Conservation (phyloP, 2,797 vertebrate species). For the Lagocephalus sceleratus region DNA sequence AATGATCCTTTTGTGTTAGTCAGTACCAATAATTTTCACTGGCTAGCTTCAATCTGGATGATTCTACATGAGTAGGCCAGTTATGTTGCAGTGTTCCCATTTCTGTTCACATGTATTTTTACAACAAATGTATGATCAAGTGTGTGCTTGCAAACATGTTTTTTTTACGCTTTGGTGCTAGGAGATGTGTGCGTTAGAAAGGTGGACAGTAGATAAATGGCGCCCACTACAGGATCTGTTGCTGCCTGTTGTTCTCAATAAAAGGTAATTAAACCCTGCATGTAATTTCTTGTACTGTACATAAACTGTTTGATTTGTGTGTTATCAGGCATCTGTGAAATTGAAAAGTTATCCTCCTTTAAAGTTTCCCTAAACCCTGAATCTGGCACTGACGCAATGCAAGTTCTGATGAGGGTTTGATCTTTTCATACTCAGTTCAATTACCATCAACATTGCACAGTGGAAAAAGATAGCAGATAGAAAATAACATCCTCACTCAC, state of each 20-base stretch:
- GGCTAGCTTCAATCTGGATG: too few relatives aligned
- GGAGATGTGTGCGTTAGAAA: conserved; percentile 78
- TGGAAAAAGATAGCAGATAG: conserved; percentile 52
- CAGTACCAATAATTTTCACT: too few relatives aligned
- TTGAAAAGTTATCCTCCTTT: conserved; percentile 50
- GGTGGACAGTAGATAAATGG: conserved; percentile 62
- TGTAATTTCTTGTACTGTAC: conserved; percentile 9
- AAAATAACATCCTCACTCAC: conserved; percentile 49
- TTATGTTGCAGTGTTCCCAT: too few relatives aligned
- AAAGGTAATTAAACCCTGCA: conserved; percentile 63
- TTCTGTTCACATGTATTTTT: too few relatives aligned
- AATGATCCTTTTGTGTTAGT: too few relatives aligned
- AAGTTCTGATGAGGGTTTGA: conserved; percentile 52
- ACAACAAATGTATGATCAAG: not conserved
- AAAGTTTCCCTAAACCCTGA: conserved; percentile 53
- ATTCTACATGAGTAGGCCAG: too few relatives aligned
- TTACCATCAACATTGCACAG: conserved; percentile 60
- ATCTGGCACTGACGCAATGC: conserved; percentile 50
- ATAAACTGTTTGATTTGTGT: conserved; percentile 15
- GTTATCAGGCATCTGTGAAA: conserved; percentile 52
- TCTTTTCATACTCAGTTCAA: conserved; percentile 65
- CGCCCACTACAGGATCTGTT: conserved; percentile 79
- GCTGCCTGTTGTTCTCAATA: conserved; percentile 78
- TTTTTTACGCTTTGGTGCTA: conserved; percentile 47
- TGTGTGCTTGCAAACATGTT: conserved; percentile 3